These are phyloP conservation scores for Chiloscyllium punctatum DNA, from an alignment of 2,797 vertebrate species.

Conservation along the genomic window DNA sequence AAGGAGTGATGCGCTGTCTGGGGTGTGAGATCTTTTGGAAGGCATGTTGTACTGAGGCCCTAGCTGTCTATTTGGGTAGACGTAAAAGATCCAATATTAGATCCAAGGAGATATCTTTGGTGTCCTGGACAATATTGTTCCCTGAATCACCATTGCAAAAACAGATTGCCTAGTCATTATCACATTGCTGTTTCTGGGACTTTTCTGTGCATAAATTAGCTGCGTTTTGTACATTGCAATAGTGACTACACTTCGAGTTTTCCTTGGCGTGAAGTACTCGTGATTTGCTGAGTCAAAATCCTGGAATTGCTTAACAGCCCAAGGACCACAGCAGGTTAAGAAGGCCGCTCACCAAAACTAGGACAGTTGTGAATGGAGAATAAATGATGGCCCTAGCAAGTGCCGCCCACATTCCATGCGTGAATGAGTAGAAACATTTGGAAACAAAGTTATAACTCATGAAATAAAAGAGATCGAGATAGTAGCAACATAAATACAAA, in stretches of 20 bases:
- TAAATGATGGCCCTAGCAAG: no score
- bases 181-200: background rate
- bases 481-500: no score
- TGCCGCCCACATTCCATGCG: no score
- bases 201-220: background rate
- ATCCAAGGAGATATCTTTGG: background rate
- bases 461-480: no score
- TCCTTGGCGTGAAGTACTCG: background rate
- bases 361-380: no score
- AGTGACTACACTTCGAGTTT: background rate
- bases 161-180: background rate
- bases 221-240: background rate
- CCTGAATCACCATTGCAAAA: background rate
- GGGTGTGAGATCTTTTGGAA: background rate
- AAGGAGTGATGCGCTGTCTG: background rate
- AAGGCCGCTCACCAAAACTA: no score
- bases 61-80: background rate
- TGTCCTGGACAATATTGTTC: background rate
- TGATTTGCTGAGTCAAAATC: background rate
- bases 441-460: no score
- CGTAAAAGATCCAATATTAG: background rate
- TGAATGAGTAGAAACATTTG: no score
- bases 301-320: no score
- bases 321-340: no score
- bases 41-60: background rate